Percentiles rank a stretch among this genome's conserved stretches.
Evolutionary conservation across 2,888 invertebrate species (phyloP).

Genomic region (Cryptocephalus primarius): DNA sequence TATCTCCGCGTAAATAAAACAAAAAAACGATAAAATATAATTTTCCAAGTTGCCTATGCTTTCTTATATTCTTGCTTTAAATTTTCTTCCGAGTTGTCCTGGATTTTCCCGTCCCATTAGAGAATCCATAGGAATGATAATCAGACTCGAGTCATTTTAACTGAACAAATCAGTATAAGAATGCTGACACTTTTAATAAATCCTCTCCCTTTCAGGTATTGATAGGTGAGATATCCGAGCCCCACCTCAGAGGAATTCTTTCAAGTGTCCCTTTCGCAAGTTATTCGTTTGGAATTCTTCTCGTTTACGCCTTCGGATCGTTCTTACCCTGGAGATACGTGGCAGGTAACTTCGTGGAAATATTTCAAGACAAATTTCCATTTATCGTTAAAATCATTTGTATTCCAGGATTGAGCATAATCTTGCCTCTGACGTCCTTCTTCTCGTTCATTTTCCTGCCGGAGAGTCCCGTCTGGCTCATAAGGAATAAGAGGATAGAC

Average conservation of each 20-base stretch:
- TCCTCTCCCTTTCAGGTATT: conserved; percentile 46
- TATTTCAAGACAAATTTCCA: not conserved
- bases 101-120: too few species aligned
- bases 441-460: conserved; percentile 54
- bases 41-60: too few species aligned
- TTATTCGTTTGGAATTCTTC: conserved; percentile 62
- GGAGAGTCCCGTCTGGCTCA: conserved; percentile 67
- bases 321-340: conserved; percentile 58
- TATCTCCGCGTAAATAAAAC: too few species aligned
- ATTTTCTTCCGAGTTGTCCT: too few species aligned
- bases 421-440: conserved; percentile 50
- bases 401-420: conserved; percentile 39
- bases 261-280: conserved; percentile 64
- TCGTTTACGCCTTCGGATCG: conserved; percentile 62
- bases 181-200: too few species aligned
- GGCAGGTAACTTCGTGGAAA: conserved; percentile 39
- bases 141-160: too few species aligned
- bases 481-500: conserved; percentile 46
- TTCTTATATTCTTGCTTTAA: too few species aligned
- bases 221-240: conserved; percentile 65
- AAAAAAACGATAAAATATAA: too few species aligned
- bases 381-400: conserved; percentile 13
- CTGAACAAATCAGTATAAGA: too few species aligned
- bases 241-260: conserved; percentile 55
- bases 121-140: too few species aligned